phyloP scores from a whole-genome alignment of 2,113 vertebrate species.

The Corythornis madagascariensis region DNA sequence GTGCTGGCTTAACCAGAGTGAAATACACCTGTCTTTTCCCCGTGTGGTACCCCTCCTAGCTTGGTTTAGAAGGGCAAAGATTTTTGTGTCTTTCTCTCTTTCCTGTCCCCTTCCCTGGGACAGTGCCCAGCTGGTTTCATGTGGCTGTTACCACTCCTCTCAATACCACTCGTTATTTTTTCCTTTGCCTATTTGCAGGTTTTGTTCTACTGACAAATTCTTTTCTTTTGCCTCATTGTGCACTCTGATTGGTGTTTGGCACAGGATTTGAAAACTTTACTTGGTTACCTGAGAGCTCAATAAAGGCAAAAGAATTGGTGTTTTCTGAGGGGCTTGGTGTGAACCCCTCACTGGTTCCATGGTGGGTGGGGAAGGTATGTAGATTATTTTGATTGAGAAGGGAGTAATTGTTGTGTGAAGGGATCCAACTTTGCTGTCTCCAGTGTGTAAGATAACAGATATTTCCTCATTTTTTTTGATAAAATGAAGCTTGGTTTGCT shows the following conservation, averaged over 20 bases:
- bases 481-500: not conserved
- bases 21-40: rapidly evolving
- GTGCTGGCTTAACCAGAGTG: not conserved
- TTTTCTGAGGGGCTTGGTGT: not conserved
- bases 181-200: not conserved
- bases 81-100: not conserved
- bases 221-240: not conserved
- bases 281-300: not conserved
- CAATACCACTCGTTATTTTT: not conserved
- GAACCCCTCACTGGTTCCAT: rapidly evolving
- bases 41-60: not conserved
- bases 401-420: not conserved
- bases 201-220: not conserved
- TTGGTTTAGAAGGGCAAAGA: not conserved
- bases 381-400: not conserved
- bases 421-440: not conserved
- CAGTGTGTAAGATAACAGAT: not conserved
- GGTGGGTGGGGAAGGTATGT: not conserved
- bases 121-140: not conserved
- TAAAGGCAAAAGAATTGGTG: not conserved
- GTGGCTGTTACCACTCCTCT: rapidly evolving
- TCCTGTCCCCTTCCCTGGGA: rapidly evolving
- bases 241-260: not conserved
- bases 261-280: not conserved
- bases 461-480: not conserved